phyloP scores from a whole-genome alignment of 2,113 vertebrate genomes.

The Leucopternis melanops region DNA sequence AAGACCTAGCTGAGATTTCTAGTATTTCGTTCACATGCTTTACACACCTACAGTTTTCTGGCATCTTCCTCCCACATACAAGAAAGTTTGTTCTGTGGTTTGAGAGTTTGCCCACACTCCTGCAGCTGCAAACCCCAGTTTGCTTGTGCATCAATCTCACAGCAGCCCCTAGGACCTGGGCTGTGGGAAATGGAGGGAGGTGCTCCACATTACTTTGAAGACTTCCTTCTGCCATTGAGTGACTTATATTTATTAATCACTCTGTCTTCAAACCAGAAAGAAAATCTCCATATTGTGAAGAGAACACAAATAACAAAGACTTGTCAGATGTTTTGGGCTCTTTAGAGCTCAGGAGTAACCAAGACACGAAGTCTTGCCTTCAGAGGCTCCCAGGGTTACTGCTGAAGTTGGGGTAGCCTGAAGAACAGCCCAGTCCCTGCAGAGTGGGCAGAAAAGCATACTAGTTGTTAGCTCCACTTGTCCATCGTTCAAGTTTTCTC shows the following conservation, averaged over 20 bases:
- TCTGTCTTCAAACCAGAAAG: not conserved
- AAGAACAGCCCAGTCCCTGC: not conserved
- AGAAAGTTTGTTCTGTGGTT: not conserved
- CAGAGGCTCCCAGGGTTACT: not conserved
- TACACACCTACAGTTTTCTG: not conserved
- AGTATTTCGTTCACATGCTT: not conserved
- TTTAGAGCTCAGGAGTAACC: not conserved
- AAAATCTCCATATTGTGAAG: not conserved
- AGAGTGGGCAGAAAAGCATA: not conserved
- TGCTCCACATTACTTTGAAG: not conserved
- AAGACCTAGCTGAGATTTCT: not conserved
- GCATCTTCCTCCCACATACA: not conserved
- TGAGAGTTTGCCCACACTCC: not conserved
- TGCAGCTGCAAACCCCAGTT: not conserved
- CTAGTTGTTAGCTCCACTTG: not conserved
- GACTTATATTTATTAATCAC: not conserved
- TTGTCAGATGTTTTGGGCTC: not conserved
- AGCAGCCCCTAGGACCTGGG: not conserved
- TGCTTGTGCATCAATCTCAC: not conserved
- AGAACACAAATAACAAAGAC: not conserved
- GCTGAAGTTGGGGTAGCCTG: not conserved
- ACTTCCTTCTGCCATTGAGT: not conserved
- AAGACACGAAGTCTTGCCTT: not conserved
- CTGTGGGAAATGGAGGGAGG: not conserved
- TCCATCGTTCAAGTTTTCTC: not conserved